Conservation (phyloP, 2,113 vertebrate genomes). For the Narcine bancroftii region DNA sequence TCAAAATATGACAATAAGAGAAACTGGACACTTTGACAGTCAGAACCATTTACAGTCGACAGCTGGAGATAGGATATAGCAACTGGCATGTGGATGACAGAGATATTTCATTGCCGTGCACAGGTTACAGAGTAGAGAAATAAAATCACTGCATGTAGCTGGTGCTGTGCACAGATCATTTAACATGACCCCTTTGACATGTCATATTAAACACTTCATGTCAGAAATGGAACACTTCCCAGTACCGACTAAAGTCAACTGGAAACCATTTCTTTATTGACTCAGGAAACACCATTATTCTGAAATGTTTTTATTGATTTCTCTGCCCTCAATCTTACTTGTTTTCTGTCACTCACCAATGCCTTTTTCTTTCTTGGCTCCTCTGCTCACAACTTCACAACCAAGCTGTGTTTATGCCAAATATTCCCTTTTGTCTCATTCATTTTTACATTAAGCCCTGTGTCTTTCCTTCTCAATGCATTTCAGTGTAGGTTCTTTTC, state of each 20-base stretch:
- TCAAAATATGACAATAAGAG: neutral
- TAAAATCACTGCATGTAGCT: neutral
- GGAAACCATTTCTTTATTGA: constrained; percentile 47
- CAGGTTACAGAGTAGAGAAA: neutral
- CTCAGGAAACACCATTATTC: constrained; percentile 58
- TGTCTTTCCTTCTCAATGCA: neutral
- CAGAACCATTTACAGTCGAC: constrained; percentile 9
- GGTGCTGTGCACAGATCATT: constrained; percentile 23
- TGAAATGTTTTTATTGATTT: constrained; percentile 73
- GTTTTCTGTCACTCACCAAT: constrained; percentile 13
- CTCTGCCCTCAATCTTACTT: constrained; percentile 42
- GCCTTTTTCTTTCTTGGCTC: neutral
- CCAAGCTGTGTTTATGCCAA: neutral
- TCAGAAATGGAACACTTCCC: constrained; percentile 53
- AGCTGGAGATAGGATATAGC: constrained; percentile 25
- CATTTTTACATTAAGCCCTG: neutral
- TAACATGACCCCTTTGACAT: neutral
- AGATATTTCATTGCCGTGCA: constrained; percentile 16
- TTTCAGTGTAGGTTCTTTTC: neutral
- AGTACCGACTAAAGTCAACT: constrained; percentile 55
- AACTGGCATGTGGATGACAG: constrained; percentile 31
- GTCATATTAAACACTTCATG: constrained; percentile 48
- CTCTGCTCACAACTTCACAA: neutral
- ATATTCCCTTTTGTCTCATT: neutral
- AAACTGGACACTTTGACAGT: constrained; percentile 13